Percentiles rank a stretch among this genome's conserved stretches.
Evolutionary conservation across 2,888 invertebrate genomes (phyloP).

Genomic region (Ctenicera cuprea): DNA sequence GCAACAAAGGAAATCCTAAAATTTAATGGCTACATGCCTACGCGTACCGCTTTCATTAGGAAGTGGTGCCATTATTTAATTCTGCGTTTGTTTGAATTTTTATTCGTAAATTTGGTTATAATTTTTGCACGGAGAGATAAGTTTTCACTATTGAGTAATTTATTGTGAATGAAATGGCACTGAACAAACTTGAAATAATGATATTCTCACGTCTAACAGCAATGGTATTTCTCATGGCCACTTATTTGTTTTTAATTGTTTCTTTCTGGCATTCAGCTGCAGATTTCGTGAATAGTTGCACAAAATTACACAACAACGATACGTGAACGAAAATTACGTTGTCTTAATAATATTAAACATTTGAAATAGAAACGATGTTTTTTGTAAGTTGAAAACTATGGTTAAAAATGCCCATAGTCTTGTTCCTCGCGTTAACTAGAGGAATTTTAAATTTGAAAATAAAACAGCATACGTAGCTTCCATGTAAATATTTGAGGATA

Average conservation of each 20-base stretch:
- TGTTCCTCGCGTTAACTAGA: background rate
- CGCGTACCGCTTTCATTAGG: no score
- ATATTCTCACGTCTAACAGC: slow-evolving; percentile 14
- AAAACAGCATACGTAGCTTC: background rate
- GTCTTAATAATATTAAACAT: background rate
- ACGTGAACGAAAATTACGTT: background rate
- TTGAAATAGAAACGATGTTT: background rate
- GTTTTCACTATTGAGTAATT: slow-evolving; percentile 10
- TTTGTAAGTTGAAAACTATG: background rate
- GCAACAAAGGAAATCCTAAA: no score
- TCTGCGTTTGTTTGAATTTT: no score
- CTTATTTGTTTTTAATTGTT: slow-evolving; percentile 15
- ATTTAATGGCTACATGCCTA: no score
- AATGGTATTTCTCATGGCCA: slow-evolving; percentile 10
- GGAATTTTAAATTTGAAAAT: background rate
- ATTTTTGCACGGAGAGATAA: no score
- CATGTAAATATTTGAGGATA: slow-evolving; percentile 20
- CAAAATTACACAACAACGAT: slow-evolving; percentile 19
- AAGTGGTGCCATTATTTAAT: no score
- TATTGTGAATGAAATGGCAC: slow-evolving; percentile 21
- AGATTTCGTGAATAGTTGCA: slow-evolving; percentile 7
- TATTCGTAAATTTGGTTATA: no score
- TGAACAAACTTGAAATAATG: background rate
- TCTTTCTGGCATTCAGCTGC: slow-evolving; percentile 6
- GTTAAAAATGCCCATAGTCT: no score